phyloP scores from a whole-genome alignment of 2,888 invertebrate species.

The Napeogenes sylphis region DNA sequence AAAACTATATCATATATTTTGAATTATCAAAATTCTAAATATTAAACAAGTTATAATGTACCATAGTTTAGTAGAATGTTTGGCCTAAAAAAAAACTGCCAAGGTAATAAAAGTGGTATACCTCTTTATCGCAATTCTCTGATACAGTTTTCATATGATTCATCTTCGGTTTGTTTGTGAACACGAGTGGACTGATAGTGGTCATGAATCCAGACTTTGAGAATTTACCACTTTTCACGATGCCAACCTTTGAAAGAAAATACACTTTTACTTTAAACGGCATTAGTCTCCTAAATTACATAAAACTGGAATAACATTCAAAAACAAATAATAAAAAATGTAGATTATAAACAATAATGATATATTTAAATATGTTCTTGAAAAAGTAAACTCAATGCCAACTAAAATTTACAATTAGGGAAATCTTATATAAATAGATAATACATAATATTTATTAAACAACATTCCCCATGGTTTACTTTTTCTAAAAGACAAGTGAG shows the following conservation, averaged over 20 bases:
- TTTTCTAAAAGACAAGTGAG: slow-evolving; percentile 67
- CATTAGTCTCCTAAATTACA: too few species aligned
- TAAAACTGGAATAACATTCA: too few species aligned
- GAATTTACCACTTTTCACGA: slow-evolving; percentile 61
- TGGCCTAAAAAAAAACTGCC: not conserved
- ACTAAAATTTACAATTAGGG: too few species aligned
- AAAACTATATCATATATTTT: too few species aligned
- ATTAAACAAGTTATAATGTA: too few species aligned
- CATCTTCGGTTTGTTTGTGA: slow-evolving; percentile 62
- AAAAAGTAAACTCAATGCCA: too few species aligned
- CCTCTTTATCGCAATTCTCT: slow-evolving; percentile 69
- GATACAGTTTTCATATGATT: slow-evolving; percentile 67
- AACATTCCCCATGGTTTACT: slow-evolving; percentile 37
- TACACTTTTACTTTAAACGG: slow-evolving; percentile 43
- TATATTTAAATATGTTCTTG: too few species aligned
- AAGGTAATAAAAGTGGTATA: slow-evolving; percentile 32
- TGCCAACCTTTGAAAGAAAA: slow-evolving; percentile 49
- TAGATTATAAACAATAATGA: too few species aligned
- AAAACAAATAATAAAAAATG: too few species aligned
- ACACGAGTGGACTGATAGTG: slow-evolving; percentile 60
- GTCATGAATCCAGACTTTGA: slow-evolving; percentile 66
- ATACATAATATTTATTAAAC: not conserved
- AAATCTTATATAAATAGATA: too few species aligned
- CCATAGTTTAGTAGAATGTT: too few species aligned
- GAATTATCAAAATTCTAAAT: too few species aligned